Evolutionary conservation across 2,888 invertebrate genomes (phyloP).

Genomic region (Trachelus iudaicus): DNA sequence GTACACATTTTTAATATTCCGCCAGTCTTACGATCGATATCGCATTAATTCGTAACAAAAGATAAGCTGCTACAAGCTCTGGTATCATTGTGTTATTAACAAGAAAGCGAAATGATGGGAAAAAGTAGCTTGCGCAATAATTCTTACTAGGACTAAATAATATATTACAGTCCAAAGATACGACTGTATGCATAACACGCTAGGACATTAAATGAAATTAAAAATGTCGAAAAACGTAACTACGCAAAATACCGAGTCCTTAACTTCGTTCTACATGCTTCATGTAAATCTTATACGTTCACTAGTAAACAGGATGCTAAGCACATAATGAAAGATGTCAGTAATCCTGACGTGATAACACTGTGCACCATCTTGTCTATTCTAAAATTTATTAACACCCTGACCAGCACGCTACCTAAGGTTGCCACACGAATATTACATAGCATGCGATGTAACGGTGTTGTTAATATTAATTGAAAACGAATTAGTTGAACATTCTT

Average conservation of each 20-base stretch:
- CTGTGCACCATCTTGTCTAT: neutral
- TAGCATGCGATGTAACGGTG: neutral
- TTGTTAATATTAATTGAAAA: neutral
- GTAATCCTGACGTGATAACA: neutral
- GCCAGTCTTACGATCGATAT: constrained; percentile 41
- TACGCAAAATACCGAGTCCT: neutral
- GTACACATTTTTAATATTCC: constrained; percentile 33
- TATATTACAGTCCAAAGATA: no score
- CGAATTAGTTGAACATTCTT: neutral
- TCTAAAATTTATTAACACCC: constrained; percentile 18
- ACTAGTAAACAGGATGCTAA: neutral
- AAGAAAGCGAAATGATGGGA: neutral
- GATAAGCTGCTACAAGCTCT: constrained; percentile 29
- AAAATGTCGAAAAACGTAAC: neutral
- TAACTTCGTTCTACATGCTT: neutral
- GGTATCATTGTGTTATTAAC: neutral
- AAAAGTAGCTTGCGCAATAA: constrained; percentile 12
- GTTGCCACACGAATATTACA: constrained; percentile 18
- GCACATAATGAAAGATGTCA: constrained; percentile 4
- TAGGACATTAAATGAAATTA: neutral
- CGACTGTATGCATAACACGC: neutral
- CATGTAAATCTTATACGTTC: neutral
- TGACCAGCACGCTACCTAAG: constrained; percentile 21
- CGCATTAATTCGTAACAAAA: constrained; percentile 43
- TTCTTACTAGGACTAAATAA: neutral